Conservation (phyloP, 2,888 invertebrate genomes). For the Hemaris fuciformis region DNA sequence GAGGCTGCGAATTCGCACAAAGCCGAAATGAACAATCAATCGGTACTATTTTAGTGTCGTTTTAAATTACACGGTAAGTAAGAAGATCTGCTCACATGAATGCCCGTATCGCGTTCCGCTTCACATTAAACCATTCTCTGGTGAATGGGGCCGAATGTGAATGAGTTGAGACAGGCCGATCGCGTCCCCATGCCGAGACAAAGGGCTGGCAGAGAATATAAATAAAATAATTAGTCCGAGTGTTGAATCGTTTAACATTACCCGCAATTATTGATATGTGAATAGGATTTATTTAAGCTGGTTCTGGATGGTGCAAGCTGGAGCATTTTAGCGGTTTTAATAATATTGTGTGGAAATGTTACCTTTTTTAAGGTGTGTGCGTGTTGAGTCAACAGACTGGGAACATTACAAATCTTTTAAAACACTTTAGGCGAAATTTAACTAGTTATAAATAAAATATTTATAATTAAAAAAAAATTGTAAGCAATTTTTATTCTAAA, state of each 20-base stretch:
- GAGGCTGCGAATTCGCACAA: constrained; percentile 32
- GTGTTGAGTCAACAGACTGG: too few species aligned
- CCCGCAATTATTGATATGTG: constrained; percentile 55
- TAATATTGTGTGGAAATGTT: neutral
- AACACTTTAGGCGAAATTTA: too few species aligned
- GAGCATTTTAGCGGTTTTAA: constrained; percentile 12
- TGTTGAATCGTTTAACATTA: constrained; percentile 65
- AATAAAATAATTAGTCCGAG: constrained; percentile 75
- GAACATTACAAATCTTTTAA: too few species aligned
- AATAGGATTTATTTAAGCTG: constrained; percentile 39
- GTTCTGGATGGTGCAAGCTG: constrained; percentile 23
- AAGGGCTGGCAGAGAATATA: constrained; percentile 34
- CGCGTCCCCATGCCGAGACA: constrained; percentile 18
- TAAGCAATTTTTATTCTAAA: too few species aligned
- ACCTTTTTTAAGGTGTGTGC: too few species aligned
- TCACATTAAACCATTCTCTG: constrained; percentile 12
- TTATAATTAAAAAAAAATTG: too few species aligned
- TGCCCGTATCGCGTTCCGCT: constrained; percentile 14
- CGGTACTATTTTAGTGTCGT: constrained; percentile 35
- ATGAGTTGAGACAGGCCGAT: constrained; percentile 10
- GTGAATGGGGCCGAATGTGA: constrained; percentile 9
- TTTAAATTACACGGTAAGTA: constrained; percentile 38
- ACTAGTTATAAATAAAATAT: too few species aligned
- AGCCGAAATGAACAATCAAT: constrained; percentile 43
- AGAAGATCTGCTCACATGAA: constrained; percentile 9